Evolutionary conservation across 1,140 invertebrate species (phyloP).

Genomic region (Trypoxylus dichotomus): DNA sequence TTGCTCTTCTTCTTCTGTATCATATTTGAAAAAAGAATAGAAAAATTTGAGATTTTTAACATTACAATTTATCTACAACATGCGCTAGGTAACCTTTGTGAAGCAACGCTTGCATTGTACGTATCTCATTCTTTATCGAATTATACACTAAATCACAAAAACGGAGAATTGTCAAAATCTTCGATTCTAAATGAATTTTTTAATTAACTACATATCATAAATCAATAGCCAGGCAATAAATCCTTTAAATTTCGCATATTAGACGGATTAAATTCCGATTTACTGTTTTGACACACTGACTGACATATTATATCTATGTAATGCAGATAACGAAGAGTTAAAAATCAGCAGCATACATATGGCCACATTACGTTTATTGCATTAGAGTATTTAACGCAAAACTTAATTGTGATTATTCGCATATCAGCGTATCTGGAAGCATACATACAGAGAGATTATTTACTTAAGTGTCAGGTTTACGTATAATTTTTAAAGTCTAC

Average conservation of each 20-base stretch:
- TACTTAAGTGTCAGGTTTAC: conserved; percentile 13
- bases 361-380: background rate
- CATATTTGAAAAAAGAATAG: too few relatives aligned
- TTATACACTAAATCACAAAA: background rate
- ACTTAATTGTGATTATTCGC: conserved; percentile 16
- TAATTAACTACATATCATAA: background rate
- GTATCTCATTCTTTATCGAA: too few relatives aligned
- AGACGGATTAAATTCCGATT: background rate
- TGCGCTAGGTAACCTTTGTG: too few relatives aligned
- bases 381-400: background rate
- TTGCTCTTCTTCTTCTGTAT: too few relatives aligned
- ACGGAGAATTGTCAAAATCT: background rate
- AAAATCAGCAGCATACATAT: background rate
- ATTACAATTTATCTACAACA: too few relatives aligned
- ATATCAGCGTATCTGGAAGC: background rate
- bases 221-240: background rate
- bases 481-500: background rate
- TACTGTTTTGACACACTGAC: background rate
- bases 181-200: background rate
- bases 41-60: too few relatives aligned
- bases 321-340: background rate
- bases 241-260: background rate
- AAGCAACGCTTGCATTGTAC: too few relatives aligned
- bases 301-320: conserved; percentile 7
- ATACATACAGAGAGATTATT: background rate